Evolutionary conservation across 2,888 invertebrate species (phyloP).

Genomic region (Entomobrya proxima): DNA sequence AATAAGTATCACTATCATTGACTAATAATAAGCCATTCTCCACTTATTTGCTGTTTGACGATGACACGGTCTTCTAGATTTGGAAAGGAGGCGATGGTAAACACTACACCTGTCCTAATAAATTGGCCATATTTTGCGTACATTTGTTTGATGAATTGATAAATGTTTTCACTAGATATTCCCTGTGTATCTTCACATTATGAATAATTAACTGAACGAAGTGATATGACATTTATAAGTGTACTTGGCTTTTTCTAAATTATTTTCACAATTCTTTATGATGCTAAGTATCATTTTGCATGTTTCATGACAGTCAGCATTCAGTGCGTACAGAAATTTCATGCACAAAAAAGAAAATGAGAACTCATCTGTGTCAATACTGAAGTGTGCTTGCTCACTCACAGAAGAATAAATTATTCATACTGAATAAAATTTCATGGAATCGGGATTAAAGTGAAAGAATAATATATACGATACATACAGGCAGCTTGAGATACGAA

Average conservation of each 20-base stretch:
- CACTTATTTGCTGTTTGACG: neutral
- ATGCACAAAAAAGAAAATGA: constrained; percentile 36
- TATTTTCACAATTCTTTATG: neutral
- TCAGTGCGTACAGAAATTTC: constrained; percentile 16
- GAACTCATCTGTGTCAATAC: constrained; percentile 66
- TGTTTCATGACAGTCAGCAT: constrained; percentile 28
- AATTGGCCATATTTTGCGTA: constrained; percentile 27
- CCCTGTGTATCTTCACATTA: neutral
- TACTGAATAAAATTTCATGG: constrained; percentile 42
- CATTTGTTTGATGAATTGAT: neutral
- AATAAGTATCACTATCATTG: constrained; percentile 29
- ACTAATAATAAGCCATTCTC: constrained; percentile 32
- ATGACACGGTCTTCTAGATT: constrained; percentile 38
- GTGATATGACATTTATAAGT: constrained; percentile 50
- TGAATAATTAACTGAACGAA: constrained; percentile 58
- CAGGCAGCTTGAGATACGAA: neutral
- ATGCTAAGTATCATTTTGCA: constrained; percentile 52
- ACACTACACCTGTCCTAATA: constrained; percentile 58
- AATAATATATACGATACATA: neutral
- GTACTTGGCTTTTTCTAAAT: constrained; percentile 7
- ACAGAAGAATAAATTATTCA: constrained; percentile 57
- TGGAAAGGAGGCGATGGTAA: constrained; percentile 27
- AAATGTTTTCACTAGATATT: neutral
- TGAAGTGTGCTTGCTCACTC: constrained; percentile 49
- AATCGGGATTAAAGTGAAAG: constrained; percentile 40